Evolutionary conservation across 2,797 vertebrate species (phyloP), one percentile per base, ranked within the genome.

Genomic region (Neopelma chrysocephalum): DNA sequence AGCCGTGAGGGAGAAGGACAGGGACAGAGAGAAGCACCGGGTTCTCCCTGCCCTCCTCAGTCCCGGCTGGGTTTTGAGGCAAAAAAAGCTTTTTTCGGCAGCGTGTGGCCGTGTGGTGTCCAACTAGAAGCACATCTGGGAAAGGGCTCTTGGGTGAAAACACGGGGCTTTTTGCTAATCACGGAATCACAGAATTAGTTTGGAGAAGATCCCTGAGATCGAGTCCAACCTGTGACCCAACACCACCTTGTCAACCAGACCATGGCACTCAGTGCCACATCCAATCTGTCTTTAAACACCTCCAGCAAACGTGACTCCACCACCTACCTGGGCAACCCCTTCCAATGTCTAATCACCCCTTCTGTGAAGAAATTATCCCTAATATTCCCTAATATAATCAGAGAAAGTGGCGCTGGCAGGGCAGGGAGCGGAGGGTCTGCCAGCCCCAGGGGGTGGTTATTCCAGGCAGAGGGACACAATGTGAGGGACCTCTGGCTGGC

Each of bases 301-400:
- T 64, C 61, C 17, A 12, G 29, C 10, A 21, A 40, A 12, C 8
- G n/a, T 16, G 17, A 45, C 17, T 38, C 11, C 19, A 10, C 4
- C 50, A 20, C 1, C 26, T 61, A 48, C 27, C 32, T 25, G 42
- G 9, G 15, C 42, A 21, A 6, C 34, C 54, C 15, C 8, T 54
- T 36, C 34, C 21, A 27, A 8, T 71, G 45, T 15, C 38, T 22
- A 13, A 45, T 51, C 6, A 12, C 25, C 29, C 7, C 3, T 71
- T 53, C 38, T 40, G 45, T 9, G 6, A 27, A 71, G 25, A 47
- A 27, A 40, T 58, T 22, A 26, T 53, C 21, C 38, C 15, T 26
- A 34, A 18, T 51, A 12, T 42, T 43, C 20, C 15, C 5, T n/a
- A 1, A 4, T 27, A 3, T 2, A 12, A 4, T 12, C 20, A 4